phyloP scores from a whole-genome alignment of 2,888 invertebrate species.

The Hydroisotoma schaefferi region DNA sequence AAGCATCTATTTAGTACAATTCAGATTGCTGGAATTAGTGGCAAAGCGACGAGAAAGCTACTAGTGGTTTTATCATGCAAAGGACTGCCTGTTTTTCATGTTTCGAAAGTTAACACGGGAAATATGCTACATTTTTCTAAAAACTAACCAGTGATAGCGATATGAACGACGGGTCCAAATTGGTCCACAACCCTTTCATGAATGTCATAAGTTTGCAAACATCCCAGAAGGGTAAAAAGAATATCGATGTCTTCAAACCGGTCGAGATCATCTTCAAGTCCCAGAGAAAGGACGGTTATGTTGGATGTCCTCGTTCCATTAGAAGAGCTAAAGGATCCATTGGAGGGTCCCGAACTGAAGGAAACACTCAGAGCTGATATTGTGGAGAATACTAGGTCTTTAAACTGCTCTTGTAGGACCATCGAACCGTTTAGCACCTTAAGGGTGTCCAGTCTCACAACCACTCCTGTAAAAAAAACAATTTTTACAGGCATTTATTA shows the following conservation, averaged over 20 bases:
- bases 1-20: no score
- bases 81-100: no score
- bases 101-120: no score
- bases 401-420: background rate
- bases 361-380: background rate
- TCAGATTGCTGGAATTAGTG: no score
- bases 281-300: slow-evolving; percentile 14
- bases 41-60: no score
- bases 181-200: slow-evolving; percentile 22
- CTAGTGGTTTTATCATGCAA: no score
- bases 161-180: slow-evolving; percentile 39
- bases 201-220: slow-evolving; percentile 33
- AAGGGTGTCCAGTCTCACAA: slow-evolving; percentile 18
- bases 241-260: slow-evolving; percentile 29
- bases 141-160: slow-evolving; percentile 41
- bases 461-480: slow-evolving; percentile 27
- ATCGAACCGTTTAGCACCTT: background rate
- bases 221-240: slow-evolving; percentile 31
- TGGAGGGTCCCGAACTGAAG: background rate
- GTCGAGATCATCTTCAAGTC: slow-evolving; percentile 14
- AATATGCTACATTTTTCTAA: no score
- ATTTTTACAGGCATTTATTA: background rate
- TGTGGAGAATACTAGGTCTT: background rate
- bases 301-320: slow-evolving; percentile 15
- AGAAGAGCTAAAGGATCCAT: background rate